These are phyloP conservation scores for Eurypyga helias DNA, from an alignment of 2,113 vertebrate genomes.

Conservation along the genomic window DNA sequence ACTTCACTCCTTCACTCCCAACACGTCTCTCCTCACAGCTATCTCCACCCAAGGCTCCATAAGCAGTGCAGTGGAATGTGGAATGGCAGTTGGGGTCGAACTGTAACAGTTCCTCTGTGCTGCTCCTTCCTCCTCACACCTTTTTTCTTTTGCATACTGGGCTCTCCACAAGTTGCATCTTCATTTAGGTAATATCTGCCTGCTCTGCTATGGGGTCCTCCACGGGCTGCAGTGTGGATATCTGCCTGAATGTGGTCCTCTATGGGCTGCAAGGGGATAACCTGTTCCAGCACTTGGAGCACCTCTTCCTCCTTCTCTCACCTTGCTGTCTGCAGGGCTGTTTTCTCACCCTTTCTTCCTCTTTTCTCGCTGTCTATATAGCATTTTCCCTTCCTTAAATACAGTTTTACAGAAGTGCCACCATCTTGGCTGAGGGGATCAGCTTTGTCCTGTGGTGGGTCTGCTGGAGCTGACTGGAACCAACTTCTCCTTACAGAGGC, in stretches of 20 bases:
- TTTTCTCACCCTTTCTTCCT: background rate
- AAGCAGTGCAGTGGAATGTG: rapidly evolving
- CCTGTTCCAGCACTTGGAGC: background rate
- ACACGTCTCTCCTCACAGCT: rapidly evolving
- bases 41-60: background rate
- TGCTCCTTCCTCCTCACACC: background rate
- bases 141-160: background rate
- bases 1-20: background rate
- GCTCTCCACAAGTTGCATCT: background rate
- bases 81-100: rapidly evolving
- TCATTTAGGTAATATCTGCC: background rate
- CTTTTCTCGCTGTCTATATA: background rate
- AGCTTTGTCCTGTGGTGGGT: background rate
- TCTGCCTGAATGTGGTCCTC: background rate
- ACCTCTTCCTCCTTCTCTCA: background rate
- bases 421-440: background rate
- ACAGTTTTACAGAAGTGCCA: background rate
- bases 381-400: background rate
- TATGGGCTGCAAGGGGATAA: background rate
- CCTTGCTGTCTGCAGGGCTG: background rate
- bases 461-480: background rate
- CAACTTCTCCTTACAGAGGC: background rate
- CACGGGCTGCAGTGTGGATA: background rate
- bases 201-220: background rate
- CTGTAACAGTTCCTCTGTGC: rapidly evolving